Base-by-base conservation (phyloP, 2,888 invertebrate genomes). In the Acleris emargana region DNA sequence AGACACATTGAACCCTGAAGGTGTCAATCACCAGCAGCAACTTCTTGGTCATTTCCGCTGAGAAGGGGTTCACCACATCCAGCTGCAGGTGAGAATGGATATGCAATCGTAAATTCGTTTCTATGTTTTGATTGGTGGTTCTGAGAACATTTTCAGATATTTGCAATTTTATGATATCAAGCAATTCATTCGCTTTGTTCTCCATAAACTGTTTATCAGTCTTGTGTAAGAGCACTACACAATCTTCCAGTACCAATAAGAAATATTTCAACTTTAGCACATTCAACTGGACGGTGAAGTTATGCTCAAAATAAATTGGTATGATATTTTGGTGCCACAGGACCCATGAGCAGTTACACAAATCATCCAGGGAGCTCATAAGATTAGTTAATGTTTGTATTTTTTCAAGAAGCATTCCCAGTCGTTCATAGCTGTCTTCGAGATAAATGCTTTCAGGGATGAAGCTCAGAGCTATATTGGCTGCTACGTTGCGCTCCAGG, bases 61-160 rank as follows among this genome's bases (percentile, higher is more conserved):
- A 93, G 78, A 97, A 96, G 0, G 97, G 97, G 83, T 96, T 96
- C 9, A 93, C 89, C 3, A 94, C 94, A 72, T 95, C 95, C 28
- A 96, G 80, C 76, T 98, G 96, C 47, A 99, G 93, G 88, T 99
- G 98, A 0, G 97, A 95, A 87, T 99, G 98, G 50, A 97, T 98
- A 76, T 98, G 97, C 38, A 99, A 90, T 20, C 99, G 95, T 59
- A 99, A 93, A 84, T 98, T 97, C 0, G 96, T 98, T 91, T 99
- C 99, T 70, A 99, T 95, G 76, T 96, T 95, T 75, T 96, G 96
- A 80, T 98, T 97, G 38, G 98, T 89, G 49, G 95, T 96, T 72
- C 95, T 93, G 32, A 96, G 84, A 54, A 96, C 88, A 76, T 93
- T 92, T 58, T 93, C 92, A 60, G 94, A 90, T 49, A 95, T 87